Conservation (phyloP, 2,888 invertebrate species). For the Limnephilus auricula region DNA sequence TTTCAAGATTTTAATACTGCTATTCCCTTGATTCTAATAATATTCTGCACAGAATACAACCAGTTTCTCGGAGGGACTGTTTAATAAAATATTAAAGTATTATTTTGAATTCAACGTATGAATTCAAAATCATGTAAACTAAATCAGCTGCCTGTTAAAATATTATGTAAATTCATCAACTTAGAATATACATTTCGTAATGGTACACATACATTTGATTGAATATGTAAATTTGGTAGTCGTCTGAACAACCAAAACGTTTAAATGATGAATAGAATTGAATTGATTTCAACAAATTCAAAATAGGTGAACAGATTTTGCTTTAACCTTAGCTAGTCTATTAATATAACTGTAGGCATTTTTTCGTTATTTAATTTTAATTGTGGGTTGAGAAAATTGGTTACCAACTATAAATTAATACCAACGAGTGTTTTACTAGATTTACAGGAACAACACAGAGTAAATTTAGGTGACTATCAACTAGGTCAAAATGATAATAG, state of each 20-base stretch:
- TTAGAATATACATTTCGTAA: neutral
- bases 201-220: neutral
- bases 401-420: neutral
- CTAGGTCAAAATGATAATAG: neutral
- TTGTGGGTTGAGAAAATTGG: no score
- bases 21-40: neutral
- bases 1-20: neutral
- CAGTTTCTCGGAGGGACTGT: neutral
- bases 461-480: neutral
- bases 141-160: neutral
- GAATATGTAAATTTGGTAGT: neutral
- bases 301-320: neutral
- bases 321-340: no score
- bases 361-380: no score
- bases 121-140: neutral
- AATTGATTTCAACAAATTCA: neutral
- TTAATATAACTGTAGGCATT: no score
- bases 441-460: neutral
- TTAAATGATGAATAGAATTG: neutral
- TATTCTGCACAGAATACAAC: neutral
- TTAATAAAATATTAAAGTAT: neutral
- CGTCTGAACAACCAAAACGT: neutral
- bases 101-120: neutral
- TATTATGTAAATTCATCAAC: neutral
- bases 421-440: neutral